A percentile compares a stretch with the other conserved stretches of the same genome.
Evolutionary conservation across 2,113 vertebrate genomes (phyloP).

Genomic region (Periophthalmodon schlosseri): DNA sequence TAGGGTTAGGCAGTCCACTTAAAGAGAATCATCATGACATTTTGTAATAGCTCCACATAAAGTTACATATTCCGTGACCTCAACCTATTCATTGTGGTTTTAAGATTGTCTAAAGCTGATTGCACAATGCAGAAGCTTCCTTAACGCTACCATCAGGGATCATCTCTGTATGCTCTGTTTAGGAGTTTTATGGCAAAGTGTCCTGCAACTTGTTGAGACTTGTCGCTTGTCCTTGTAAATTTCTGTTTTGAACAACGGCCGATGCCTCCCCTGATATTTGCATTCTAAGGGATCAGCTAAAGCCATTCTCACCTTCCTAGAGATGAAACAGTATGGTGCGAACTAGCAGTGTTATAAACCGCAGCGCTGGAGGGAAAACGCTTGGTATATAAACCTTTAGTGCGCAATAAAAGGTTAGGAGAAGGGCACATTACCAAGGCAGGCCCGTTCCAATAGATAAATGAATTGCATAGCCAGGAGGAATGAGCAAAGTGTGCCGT

Average conservation of each 20-base stretch:
- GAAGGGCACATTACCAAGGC: slow-evolving; percentile 35
- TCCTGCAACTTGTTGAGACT: slow-evolving; percentile 46
- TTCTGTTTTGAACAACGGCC: slow-evolving; percentile 37
- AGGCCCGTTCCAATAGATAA: slow-evolving; percentile 38
- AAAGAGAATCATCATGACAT: neutral
- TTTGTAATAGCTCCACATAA: neutral
- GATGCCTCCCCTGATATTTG: slow-evolving; percentile 40
- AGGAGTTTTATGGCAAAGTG: slow-evolving; percentile 36
- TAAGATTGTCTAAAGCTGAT: neutral
- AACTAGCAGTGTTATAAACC: slow-evolving; percentile 37
- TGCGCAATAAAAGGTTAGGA: slow-evolving; percentile 30
- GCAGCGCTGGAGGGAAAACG: slow-evolving; percentile 14
- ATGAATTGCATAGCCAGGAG: slow-evolving; percentile 40
- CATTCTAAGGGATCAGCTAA: slow-evolving; percentile 48
- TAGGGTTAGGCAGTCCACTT: neutral
- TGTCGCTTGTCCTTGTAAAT: slow-evolving; percentile 36
- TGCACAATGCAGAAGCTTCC: slow-evolving; percentile 10
- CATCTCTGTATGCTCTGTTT: slow-evolving; percentile 23
- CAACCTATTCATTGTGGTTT: neutral
- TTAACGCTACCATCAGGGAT: slow-evolving; percentile 31
- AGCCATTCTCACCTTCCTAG: slow-evolving; percentile 38
- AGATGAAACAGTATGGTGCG: slow-evolving; percentile 43
- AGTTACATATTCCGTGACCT: neutral
- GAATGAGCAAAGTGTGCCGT: slow-evolving; percentile 32
- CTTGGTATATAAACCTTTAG: slow-evolving; percentile 12